Evolutionary conservation across 64 coral and sea anemone genomes (phyloP).

Genomic region (Porites lutea): DNA sequence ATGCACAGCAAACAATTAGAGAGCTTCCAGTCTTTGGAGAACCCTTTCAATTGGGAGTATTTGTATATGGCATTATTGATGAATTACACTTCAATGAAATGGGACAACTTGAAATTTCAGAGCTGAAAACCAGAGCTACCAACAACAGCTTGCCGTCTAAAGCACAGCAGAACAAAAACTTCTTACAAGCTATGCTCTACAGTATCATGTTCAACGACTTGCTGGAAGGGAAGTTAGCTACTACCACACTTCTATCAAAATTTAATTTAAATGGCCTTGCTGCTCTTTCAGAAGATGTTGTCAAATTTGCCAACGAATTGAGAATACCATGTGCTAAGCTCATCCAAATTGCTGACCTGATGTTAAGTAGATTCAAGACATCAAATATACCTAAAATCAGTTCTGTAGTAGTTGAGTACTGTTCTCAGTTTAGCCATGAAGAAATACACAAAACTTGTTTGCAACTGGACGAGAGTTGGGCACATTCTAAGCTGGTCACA

Average conservation of each 20-base stretch:
- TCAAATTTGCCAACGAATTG: constrained; percentile 52
- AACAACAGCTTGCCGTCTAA: constrained; percentile 30
- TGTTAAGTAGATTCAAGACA: constrained; percentile 42
- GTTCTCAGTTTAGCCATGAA: constrained; percentile 35
- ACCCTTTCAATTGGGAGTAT: constrained; percentile 69
- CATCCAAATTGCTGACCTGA: constrained; percentile 49
- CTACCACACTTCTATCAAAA: constrained; percentile 21
- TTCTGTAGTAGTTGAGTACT: constrained; percentile 57
- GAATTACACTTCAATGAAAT: constrained; percentile 67
- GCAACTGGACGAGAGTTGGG: constrained; percentile 63
- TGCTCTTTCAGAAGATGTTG: constrained; percentile 50
- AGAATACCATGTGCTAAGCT: constrained; percentile 40
- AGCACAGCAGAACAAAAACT: constrained; percentile 55
- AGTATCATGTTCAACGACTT: constrained; percentile 78
- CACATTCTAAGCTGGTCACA: constrained; percentile 42
- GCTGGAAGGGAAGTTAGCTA: constrained; percentile 30
- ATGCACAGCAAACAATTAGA: constrained; percentile 61
- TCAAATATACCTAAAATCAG: constrained; percentile 34
- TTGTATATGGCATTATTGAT: constrained; percentile 81
- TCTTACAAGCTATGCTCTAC: constrained; percentile 77
- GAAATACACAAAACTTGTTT: constrained; percentile 47
- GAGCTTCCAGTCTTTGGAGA: constrained; percentile 77
- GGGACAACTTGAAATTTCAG: constrained; percentile 62
- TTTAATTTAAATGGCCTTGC: constrained; percentile 46
- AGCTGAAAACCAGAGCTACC: constrained; percentile 71